Evolutionary conservation across 2,113 vertebrate species (phyloP).

Genomic region (Reinhardtius hippoglossoides): DNA sequence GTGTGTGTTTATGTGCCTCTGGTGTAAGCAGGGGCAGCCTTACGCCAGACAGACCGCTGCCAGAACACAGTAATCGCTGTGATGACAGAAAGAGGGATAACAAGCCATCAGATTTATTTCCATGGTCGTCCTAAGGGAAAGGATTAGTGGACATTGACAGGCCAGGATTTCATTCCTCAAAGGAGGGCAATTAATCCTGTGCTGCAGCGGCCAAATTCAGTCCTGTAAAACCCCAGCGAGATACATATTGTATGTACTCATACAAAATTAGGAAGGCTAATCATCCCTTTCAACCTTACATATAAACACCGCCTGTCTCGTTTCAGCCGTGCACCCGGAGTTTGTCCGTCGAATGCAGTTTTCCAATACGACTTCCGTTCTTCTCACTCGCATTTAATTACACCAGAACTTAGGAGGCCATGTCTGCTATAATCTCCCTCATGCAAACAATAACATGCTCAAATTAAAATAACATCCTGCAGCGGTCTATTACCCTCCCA

Average conservation of each 20-base stretch:
- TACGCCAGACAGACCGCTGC: slow-evolving; percentile 61
- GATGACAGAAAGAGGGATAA: slow-evolving; percentile 76
- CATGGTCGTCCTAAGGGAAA: slow-evolving; percentile 67
- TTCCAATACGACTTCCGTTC: slow-evolving; percentile 24
- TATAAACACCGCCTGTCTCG: slow-evolving; percentile 45
- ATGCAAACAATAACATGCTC: slow-evolving; percentile 66
- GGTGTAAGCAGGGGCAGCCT: slow-evolving; percentile 52
- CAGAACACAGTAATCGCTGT: slow-evolving; percentile 71
- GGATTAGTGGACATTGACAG: slow-evolving; percentile 81
- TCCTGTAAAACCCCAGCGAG: slow-evolving; percentile 41
- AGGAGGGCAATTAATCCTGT: slow-evolving; percentile 81
- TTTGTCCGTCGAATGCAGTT: not conserved
- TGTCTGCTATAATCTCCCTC: slow-evolving; percentile 60
- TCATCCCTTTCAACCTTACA: slow-evolving; percentile 59
- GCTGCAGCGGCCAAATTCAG: slow-evolving; percentile 47
- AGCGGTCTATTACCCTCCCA: slow-evolving; percentile 45
- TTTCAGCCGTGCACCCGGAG: slow-evolving; percentile 20
- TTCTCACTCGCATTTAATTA: slow-evolving; percentile 65
- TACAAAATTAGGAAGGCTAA: slow-evolving; percentile 61
- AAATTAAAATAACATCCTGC: slow-evolving; percentile 71
- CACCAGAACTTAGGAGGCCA: slow-evolving; percentile 46
- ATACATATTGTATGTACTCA: slow-evolving; percentile 53
- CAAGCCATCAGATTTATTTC: slow-evolving; percentile 81
- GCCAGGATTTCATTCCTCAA: slow-evolving; percentile 79
- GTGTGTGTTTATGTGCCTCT: slow-evolving; percentile 34